Evolutionary conservation across 1,140 invertebrate genomes (phyloP).

Genomic region (Drosophila elegans): DNA sequence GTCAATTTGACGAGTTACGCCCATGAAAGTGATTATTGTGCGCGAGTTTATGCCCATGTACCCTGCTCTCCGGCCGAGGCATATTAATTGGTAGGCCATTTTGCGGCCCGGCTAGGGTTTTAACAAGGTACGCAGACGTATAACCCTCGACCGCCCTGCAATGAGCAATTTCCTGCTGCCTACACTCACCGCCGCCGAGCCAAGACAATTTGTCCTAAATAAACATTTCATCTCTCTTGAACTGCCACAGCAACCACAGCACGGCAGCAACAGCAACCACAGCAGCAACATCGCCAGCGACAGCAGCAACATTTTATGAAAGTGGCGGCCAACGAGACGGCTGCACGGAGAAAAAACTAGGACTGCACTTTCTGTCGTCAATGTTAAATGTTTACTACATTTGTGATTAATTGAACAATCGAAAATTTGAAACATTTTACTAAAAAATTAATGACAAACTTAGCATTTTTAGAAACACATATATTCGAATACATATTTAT

Average conservation of each 20-base stretch:
- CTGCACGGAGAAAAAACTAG: slow-evolving; percentile 12
- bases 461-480: no score
- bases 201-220: slow-evolving; percentile 83
- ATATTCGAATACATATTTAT: no score
- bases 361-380: background rate
- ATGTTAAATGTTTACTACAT: background rate
- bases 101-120: slow-evolving; percentile 29
- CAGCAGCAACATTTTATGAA: slow-evolving; percentile 71
- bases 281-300: slow-evolving; percentile 18
- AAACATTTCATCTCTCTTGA: slow-evolving; percentile 77
- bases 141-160: slow-evolving; percentile 48
- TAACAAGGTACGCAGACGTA: slow-evolving; percentile 57
- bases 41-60: slow-evolving; percentile 21
- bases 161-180: slow-evolving; percentile 81
- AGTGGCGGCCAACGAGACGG: slow-evolving; percentile 61
- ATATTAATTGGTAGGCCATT: slow-evolving; percentile 70
- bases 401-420: background rate
- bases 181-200: slow-evolving; percentile 39
- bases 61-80: slow-evolving; percentile 35
- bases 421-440: background rate
- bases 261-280: slow-evolving; percentile 19
- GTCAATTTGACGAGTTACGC: slow-evolving; percentile 75
- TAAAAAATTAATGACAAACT: no score
- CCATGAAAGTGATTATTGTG: slow-evolving; percentile 60
- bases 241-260: slow-evolving; percentile 51